phyloP scores from a whole-genome alignment of 2,888 invertebrate species.

The Nycteola revayana region DNA sequence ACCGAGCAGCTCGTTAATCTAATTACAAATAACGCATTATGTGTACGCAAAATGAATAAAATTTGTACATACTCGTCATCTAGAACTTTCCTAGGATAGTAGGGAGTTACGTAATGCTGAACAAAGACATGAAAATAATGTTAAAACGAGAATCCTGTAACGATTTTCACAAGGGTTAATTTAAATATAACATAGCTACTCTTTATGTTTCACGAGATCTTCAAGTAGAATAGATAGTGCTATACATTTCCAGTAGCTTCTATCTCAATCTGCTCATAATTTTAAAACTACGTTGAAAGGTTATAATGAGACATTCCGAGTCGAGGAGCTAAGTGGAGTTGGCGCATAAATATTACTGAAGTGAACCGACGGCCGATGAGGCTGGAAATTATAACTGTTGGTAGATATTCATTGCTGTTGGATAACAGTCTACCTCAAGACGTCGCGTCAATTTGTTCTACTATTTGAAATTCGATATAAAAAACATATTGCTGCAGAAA shows the following conservation, averaged over 20 bases:
- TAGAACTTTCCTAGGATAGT: constrained; percentile 30
- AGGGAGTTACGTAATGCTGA: constrained; percentile 46
- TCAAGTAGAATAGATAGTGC: constrained; percentile 38
- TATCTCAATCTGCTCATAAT: constrained; percentile 50
- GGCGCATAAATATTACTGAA: constrained; percentile 54
- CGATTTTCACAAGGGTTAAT: constrained; percentile 23
- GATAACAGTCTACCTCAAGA: constrained; percentile 13
- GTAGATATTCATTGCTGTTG: constrained; percentile 31
- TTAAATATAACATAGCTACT: constrained; percentile 23
- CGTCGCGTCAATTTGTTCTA: too few species aligned
- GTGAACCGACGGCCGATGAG: constrained; percentile 45
- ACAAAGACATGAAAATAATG: constrained; percentile 42
- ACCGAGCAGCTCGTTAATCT: constrained; percentile 10
- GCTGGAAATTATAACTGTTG: constrained; percentile 45
- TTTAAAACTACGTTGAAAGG: constrained; percentile 58
- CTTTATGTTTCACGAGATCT: constrained; percentile 33
- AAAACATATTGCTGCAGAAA: constrained; percentile 1
- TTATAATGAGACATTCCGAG: constrained; percentile 56
- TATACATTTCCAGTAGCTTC: constrained; percentile 48
- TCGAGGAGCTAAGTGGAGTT: constrained; percentile 45
- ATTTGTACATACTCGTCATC: constrained; percentile 15
- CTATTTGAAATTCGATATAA: constrained; percentile 3
- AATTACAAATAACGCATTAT: constrained; percentile 14
- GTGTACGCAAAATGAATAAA: constrained; percentile 1
- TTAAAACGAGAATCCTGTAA: constrained; percentile 24